Evolutionary conservation across 2,797 vertebrate species (phyloP), one percentile per base, ranked within the genome.

Genomic region (Tinamus major): DNA sequence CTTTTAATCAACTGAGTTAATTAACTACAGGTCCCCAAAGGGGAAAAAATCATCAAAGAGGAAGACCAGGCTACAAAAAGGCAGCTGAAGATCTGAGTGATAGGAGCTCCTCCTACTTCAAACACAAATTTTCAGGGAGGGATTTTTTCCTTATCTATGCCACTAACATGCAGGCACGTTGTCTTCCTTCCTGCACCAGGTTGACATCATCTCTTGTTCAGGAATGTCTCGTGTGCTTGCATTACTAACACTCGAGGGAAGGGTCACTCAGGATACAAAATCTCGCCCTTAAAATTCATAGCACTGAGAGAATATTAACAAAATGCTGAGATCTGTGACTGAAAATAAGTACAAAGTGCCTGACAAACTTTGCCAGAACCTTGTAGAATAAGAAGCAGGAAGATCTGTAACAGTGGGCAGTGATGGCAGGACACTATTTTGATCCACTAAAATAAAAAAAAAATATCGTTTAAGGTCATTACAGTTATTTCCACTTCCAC

Each of bases 11-110:
- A 92, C 37, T 68, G 48, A 95, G 87, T 90, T 93, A 92, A 94
- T 88, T 94, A 92, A 90, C 85, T 89, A 86, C 86, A 85, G 74
- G 81, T 58, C 82, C 80, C 61, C 65, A 64, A 88, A 87, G 44
- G 71, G 71, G 69, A 69, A 89, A 83, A 87, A 49, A 63, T 82
- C 91, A 92, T 94, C 76, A 85, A 89, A 96, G 94, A 80, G 68
- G 78, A 93, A 85, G 90, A 96, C 64, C 68, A 84, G 85, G 93
- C 92, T 87, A 92, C 84, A 93, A 89, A 74, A 93, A 95, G 84
- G 85, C 79, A 94, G 41, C 69, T 87, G 79, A 79, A 94, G 92
- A 95, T 94, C 79, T 61, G 41, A 92, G 65, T 0, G 48, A 95
- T 63, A 95, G 68, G 41, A 79, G 68, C 85, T 90, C 90, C 81